Base-by-base conservation (phyloP, 2,797 vertebrate species). In the Spinibarbus caldwelli region DNA sequence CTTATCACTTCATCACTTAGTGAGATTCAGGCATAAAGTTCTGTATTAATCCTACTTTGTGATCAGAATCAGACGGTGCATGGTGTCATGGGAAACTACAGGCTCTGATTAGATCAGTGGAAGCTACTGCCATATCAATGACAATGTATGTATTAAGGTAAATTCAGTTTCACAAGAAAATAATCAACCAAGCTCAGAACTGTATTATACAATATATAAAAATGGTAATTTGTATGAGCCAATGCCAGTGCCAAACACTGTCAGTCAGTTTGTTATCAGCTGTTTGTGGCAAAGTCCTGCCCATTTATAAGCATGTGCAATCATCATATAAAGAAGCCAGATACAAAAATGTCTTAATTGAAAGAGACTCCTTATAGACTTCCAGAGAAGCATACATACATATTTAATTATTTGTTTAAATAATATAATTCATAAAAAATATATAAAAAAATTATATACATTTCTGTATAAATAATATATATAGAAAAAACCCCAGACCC, bases 1-100 rank as follows among this genome's bases (percentile, higher is more conserved):
- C n/a, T n/a, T n/a, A n/a, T n/a, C n/a, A n/a, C 80, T 83, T 83
- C 72, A 86, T 86, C 85, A 78, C 54, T 62, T 43, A 15, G 57
- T 62, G 66, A n/a, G 78, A 73, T 76, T 43, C 34, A 21, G 64
- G 72, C 71, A 77, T 77, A 45, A 43, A 36, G 5, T 70, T 84
- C 59, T 86, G 57, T 73, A 67, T 86, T 87, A 67, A 47, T 71
- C 21, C 38, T 57, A 11, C 38, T 82, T 73, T 78, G n/a, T 9
- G 29, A 76, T 41, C 7, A 67, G 54, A 21, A 29, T 66, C 45
- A 86, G 19, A 49, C 54, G 49, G 68, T 62, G n/a, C 38, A 70
- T 52, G 80, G 75, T 68, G 36, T 64, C 71, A 73, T 64, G 23
- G 45, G 31, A 78, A 84, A 82, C 67, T 57, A 71, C 57, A 82